Base-by-base conservation (phyloP, 2,888 invertebrate species). In the Meandrusa payeni region DNA sequence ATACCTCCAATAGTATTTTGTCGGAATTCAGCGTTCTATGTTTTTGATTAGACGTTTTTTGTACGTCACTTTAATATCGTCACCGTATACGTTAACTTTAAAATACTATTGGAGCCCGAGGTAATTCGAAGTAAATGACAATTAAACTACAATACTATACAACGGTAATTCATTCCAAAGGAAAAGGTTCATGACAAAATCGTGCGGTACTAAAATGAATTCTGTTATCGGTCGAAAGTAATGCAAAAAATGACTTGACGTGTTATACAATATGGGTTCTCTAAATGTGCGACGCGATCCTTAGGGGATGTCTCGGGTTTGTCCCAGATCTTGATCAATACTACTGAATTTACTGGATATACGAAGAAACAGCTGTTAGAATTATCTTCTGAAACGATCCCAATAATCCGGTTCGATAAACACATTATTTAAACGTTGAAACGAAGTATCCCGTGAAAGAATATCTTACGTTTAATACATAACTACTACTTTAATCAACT, bases 1-100 rank as follows among this genome's bases (percentile, higher is more conserved):
- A 67, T 66, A 59, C 69, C 83, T 85, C 86, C 86, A 87, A 85
- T 83, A 82, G 64, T 82, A 83, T 83, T 83, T 65, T 75, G 73
- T 23, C 7, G 13, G 19, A 10, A 32, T 15, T 11, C 6, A 33
- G 17, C 4, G 4, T 22, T 5, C 2, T 13, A 15, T 33, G 3
- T 17, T 11, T 12, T 26, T 13, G 11, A 10, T 26, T 3, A 6
- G 10, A 11, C n/a, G 27, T 27, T 11, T 2, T 27, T 27, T 27
- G 2, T 24, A 5, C 2, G 7, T 6, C 3, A 3, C 2, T n/a
- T 22, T 7, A 7, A n/a, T 10, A 11, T 5, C 2, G 26, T 26
- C 6, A 5, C 5, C 5, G 26, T 11, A 28, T 13, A 1, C 6
- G n/a, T n/a, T 13, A 28, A 11, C 2, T n/a, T 20, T 10, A 46